phyloP scores from a whole-genome alignment of 2,797 vertebrate species.

The Microctenopoma stevenorrisi region DNA sequence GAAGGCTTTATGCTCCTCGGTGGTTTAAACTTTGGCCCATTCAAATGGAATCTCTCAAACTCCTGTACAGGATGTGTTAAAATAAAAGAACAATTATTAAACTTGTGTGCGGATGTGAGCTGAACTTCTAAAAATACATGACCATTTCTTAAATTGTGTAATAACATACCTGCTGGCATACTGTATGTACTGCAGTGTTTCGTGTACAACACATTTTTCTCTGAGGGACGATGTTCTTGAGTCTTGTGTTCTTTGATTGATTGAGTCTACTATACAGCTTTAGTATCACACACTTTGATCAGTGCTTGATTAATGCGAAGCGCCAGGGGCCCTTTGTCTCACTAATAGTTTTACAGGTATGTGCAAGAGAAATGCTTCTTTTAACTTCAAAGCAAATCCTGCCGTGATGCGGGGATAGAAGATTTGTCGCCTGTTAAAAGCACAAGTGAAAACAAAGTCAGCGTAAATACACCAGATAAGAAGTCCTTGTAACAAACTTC shows the following conservation, averaged over 20 bases:
- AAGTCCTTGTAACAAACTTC: conserved; percentile 19
- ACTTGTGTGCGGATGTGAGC: too few relatives aligned
- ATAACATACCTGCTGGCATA: neutral
- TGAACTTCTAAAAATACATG: neutral
- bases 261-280: conserved; percentile 20
- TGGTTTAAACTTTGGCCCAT: neutral
- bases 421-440: conserved; percentile 13
- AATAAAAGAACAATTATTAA: neutral
- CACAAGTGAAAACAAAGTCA: neutral
- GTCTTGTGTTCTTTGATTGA: conserved; percentile 44
- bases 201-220: conserved; percentile 28
- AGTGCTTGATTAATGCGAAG: conserved; percentile 33
- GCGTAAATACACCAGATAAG: neutral
- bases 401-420: neutral
- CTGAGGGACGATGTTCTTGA: neutral
- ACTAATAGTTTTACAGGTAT: conserved; percentile 1
- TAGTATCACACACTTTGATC: conserved; percentile 17
- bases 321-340: conserved; percentile 24
- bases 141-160: conserved; percentile 3
- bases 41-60: neutral
- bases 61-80: neutral
- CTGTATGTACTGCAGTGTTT: neutral
- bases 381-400: neutral
- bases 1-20: neutral
- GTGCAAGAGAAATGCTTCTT: neutral